A percentile compares a stretch with the other conserved stretches of the same genome.
Conservation (phyloP, 2,113 vertebrate species). For the Amphiprion ocellaris region DNA sequence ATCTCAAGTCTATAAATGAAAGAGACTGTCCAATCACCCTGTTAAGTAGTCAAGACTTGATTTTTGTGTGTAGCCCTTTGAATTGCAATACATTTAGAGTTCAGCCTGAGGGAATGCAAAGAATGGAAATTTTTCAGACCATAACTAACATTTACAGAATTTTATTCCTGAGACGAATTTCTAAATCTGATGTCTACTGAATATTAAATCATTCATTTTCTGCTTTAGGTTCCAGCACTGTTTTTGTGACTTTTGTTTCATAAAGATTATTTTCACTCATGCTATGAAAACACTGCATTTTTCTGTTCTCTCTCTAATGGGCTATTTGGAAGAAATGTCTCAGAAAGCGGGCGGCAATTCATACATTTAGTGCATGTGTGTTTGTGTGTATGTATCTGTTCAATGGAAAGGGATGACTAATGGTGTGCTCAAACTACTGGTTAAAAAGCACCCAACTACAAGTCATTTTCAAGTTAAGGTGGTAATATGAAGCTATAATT, state of each 20-base stretch:
- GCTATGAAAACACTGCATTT: not conserved
- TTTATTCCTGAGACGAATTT: constrained; percentile 8
- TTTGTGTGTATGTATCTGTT: no score
- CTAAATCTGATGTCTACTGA: not conserved
- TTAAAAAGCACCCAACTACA: no score
- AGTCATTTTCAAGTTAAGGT: no score
- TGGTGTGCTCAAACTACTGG: no score
- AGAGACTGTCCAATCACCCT: constrained; percentile 2
- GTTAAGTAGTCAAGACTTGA: not conserved
- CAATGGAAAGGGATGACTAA: no score
- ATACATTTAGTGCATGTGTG: no score
- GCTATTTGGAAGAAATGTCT: not conserved
- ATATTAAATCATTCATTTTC: not conserved
- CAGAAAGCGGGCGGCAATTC: not conserved
- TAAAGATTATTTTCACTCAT: not conserved
- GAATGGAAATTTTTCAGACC: constrained; percentile 4
- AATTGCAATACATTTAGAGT: constrained; percentile 6
- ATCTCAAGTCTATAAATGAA: constrained; percentile 16
- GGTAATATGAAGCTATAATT: no score
- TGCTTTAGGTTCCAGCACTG: not conserved
- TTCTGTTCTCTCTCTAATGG: not conserved
- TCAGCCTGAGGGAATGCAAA: not conserved
- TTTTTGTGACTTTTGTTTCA: not conserved
- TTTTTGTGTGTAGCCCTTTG: not conserved
- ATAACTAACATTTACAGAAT: not conserved